Evolutionary conservation across 2,113 vertebrate species (phyloP).

Genomic region (Leuciscus idus): DNA sequence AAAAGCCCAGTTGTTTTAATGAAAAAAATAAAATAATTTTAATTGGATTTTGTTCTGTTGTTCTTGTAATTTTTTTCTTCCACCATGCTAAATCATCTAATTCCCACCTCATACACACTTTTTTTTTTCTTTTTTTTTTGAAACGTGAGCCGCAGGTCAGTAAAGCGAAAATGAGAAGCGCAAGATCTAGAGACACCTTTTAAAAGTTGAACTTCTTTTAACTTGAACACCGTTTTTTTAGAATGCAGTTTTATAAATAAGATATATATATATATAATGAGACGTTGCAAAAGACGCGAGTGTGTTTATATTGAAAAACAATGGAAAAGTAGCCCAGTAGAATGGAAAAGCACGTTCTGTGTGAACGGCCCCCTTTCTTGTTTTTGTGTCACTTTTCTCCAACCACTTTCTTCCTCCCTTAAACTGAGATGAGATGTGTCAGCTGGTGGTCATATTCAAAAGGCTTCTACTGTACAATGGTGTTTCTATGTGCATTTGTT

Average conservation of each 20-base stretch:
- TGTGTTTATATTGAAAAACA: too few species aligned
- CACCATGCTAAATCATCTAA: background rate
- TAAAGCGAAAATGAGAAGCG: too few species aligned
- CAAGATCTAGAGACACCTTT: too few species aligned
- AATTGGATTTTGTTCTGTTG: background rate
- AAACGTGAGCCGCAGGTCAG: too few species aligned
- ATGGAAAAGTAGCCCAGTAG: too few species aligned
- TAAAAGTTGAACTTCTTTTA: too few species aligned
- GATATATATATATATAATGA: too few species aligned
- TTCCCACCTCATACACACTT: background rate
- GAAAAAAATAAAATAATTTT: background rate
- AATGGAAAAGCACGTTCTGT: too few species aligned
- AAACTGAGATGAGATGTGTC: slow-evolving; percentile 46
- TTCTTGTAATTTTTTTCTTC: background rate
- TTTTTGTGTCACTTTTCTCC: background rate
- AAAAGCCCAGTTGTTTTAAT: background rate
- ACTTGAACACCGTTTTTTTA: too few species aligned
- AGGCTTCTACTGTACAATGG: slow-evolving; percentile 53
- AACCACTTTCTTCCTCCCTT: background rate
- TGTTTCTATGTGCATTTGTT: slow-evolving; percentile 20
- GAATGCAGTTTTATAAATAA: too few species aligned
- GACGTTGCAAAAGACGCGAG: too few species aligned
- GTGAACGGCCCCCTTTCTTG: background rate
- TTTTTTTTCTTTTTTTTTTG: background rate
- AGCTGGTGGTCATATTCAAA: slow-evolving; percentile 51